Base-by-base conservation (phyloP, 2,888 invertebrate species). In the Cetonia aurata region DNA sequence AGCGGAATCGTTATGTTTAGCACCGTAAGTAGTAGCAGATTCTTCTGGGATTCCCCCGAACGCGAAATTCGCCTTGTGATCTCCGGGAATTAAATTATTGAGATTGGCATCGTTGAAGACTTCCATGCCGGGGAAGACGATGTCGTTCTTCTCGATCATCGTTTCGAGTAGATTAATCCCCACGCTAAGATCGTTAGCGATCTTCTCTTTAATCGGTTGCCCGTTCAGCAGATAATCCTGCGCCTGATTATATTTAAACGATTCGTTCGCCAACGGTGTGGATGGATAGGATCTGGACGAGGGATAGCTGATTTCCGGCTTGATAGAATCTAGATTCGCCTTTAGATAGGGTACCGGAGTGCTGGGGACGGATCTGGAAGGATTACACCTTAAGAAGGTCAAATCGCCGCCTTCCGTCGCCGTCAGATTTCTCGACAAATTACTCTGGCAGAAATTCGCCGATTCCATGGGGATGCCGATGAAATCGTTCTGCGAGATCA, bases 271-370 rank as follows among this genome's bases (percentile, higher is more conserved):
- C 71, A 89, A 82, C 13, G 94, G 94, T 15, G 92, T 92, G 1
- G 92, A 91, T 25, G 94, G 93, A 83, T 93, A 93, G 0, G 94
- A 94, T 80, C 92, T 90, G 12, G 74, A 73, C 13, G 60, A 69
- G 44, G n/a, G n/a, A n/a, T 71, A 70, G 41, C 48, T 69, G 12
- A 69, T 25, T 48, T 68, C 65, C 15, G 92, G 92, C 50, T 85
- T 86, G 53, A 76, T 77, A 50, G 70, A 65, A 50, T 65, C 62
- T 37, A 48, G 44, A 25, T 31, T 70, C 33, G 46, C 60, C 17
- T 70, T 70, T 48, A 41, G 41, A 48, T 48, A 37, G n/a, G 91
- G 90, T 72, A 90, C 77, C 17, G 92, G 92, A 3, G 92, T 92
- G 74, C 88, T 90, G 19, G 92, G 92, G 56, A 92, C 92, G 10